Percentiles rank a stretch among this genome's conserved stretches.
Evolutionary conservation across 2,888 invertebrate genomes (phyloP).

Genomic region (Drosophila longiperda): DNA sequence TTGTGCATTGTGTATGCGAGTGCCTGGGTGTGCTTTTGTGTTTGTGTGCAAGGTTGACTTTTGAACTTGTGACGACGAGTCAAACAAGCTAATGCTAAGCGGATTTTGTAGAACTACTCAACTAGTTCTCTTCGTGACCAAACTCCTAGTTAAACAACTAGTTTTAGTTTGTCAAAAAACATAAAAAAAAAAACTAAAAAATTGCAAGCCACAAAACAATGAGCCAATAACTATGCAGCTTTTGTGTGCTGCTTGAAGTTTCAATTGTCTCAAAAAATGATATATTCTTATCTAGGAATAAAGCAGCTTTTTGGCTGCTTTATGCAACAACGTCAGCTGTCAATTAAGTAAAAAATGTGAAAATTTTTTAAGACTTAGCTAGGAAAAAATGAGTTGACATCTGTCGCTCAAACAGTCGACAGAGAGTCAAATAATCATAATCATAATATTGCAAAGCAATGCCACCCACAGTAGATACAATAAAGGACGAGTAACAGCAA

Average conservation of each 20-base stretch:
- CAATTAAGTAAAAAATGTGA: conserved; percentile 38
- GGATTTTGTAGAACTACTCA: conserved; percentile 53
- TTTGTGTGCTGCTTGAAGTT: not conserved
- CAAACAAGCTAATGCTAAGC: conserved; percentile 72
- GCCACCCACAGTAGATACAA: conserved; percentile 8
- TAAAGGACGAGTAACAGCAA: conserved; percentile 7
- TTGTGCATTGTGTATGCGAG: conserved; percentile 14
- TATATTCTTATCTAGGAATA: not conserved
- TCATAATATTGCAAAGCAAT: conserved; percentile 44
- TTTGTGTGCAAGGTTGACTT: conserved; percentile 65
- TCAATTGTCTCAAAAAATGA: not conserved
- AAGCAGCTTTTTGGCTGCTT: not conserved
- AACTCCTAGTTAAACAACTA: not conserved
- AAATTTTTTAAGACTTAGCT: conserved; percentile 32
- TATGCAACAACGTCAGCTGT: conserved; percentile 20
- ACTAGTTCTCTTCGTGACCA: not conserved
- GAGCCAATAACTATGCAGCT: conserved; percentile 7
- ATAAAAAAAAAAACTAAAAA: not conserved
- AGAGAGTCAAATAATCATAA: conserved; percentile 61
- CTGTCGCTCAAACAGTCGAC: conserved; percentile 45
- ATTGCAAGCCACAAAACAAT: conserved; percentile 16
- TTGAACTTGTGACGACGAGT: conserved; percentile 59
- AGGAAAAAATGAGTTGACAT: conserved; percentile 31
- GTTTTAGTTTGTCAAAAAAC: conserved; percentile 20
- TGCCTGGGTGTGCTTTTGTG: conserved; percentile 5